Percentiles rank a stretch among this genome's conserved stretches.
Evolutionary conservation across 2,888 invertebrate species (phyloP).

Genomic region (Apomyelois bistriatella): DNA sequence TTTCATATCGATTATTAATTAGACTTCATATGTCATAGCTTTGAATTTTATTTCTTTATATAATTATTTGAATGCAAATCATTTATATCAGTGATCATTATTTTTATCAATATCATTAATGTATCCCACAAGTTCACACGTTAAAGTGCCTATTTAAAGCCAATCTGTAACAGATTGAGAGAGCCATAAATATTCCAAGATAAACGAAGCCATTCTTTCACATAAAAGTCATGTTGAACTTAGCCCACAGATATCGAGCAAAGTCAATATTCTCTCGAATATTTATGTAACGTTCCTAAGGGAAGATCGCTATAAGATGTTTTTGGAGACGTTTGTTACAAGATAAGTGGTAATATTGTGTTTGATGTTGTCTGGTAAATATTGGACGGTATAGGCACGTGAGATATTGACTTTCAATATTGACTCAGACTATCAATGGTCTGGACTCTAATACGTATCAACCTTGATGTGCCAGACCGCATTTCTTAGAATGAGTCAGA

Average conservation of each 20-base stretch:
- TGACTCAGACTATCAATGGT: constrained; percentile 69
- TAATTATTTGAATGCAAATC: constrained; percentile 10
- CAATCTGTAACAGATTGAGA: constrained; percentile 48
- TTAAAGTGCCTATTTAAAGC: constrained; percentile 43
- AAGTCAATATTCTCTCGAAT: constrained; percentile 46
- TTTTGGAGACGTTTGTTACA: constrained; percentile 66
- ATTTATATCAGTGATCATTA: constrained; percentile 7
- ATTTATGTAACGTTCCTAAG: constrained; percentile 44
- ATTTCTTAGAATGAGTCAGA: constrained; percentile 41
- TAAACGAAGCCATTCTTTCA: constrained; percentile 48
- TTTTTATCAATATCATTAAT: constrained; percentile 11
- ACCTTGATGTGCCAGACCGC: constrained; percentile 52
- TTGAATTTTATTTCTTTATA: constrained; percentile 14
- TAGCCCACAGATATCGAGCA: constrained; percentile 49
- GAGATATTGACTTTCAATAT: constrained; percentile 74
- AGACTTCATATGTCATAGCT: constrained; percentile 22
- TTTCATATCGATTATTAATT: constrained; percentile 22
- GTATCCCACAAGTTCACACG: constrained; percentile 20
- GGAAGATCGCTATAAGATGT: constrained; percentile 57
- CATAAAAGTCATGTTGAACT: constrained; percentile 51
- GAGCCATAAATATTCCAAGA: constrained; percentile 51
- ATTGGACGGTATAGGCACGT: constrained; percentile 68
- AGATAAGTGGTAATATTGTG: constrained; percentile 77
- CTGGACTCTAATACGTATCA: constrained; percentile 46
- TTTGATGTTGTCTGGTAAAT: constrained; percentile 71